Evolutionary conservation across 2,113 vertebrate species (phyloP), one percentile per base, ranked within the genome.

Genomic region (Argyrosomus japonicus): DNA sequence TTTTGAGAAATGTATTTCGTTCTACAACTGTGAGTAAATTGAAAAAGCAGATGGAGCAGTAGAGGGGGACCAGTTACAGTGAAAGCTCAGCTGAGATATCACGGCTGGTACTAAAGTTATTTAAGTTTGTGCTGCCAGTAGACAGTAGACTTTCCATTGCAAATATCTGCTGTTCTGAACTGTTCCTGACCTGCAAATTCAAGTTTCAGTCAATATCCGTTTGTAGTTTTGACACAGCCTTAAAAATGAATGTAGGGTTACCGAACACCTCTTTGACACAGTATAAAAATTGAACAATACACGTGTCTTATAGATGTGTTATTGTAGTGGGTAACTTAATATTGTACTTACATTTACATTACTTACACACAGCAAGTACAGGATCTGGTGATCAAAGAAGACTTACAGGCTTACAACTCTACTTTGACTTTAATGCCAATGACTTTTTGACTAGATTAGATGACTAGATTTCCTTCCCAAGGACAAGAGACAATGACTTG

Each of bases 31-130:
- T 25, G 64, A 74, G 45, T 69, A 60, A 68, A 75, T 60, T 27
- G 57, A 27, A 75, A 65, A 79, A 60, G 73, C 67, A 65, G 47
- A 71, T 53, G 32, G 72, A 70, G 68, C 61, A 62, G 65, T 8
- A 21, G 11, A 80, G 45, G 15, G 54, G 17, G 53, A 68, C n/a
- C 7, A 2, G 45, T 70, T 53, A 32, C 45, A 57, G 23, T 43
- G 12, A 65, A 25, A 47, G 72, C 58, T 80, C 50, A 60, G 50
- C 58, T 60, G 54, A 62, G 61, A 51, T 57, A 57, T 57, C 62
- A 15, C 3, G 12, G 21, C 18, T 65, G 61, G 1, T 51, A 9
- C 27, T 25, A 1, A 60, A 67, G 8, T 65, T 71, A 61, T 25
- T 75, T 54, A 32, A 77, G 29, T 77, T 73, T 63, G 36, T 85